A percentile compares a stretch with the other conserved stretches of the same genome.
Evolutionary conservation across 1,140 invertebrate genomes (phyloP).

Genomic region (Globodera rostochiensis): DNA sequence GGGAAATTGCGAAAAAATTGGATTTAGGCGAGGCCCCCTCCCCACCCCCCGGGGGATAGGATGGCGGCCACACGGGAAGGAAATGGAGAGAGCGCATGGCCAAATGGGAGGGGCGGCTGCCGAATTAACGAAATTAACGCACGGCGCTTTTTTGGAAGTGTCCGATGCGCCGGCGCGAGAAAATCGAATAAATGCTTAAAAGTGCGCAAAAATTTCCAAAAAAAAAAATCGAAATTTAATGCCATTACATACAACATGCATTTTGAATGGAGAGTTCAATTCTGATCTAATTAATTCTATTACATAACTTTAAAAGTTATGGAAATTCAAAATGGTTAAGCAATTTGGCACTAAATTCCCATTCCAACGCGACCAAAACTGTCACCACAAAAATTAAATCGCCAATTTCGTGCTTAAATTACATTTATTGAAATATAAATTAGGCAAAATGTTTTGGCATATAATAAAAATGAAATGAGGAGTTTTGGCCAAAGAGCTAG

Average conservation of each 20-base stretch:
- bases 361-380: too few relatives aligned
- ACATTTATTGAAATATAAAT: not conserved
- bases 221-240: too few relatives aligned
- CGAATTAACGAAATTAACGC: conserved; percentile 21
- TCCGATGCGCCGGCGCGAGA: not conserved
- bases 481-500: not conserved
- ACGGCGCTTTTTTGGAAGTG: conserved; percentile 6
- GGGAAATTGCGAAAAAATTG: conserved; percentile 11
- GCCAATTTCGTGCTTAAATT: too few relatives aligned
- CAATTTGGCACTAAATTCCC: too few relatives aligned
- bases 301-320: too few relatives aligned
- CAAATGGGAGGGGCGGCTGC: not conserved
- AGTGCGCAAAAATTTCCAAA: too few relatives aligned
- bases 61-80: not conserved
- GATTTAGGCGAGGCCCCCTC: not conserved
- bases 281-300: too few relatives aligned
- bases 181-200: not conserved
- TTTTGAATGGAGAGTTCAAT: too few relatives aligned
- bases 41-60: too few relatives aligned
- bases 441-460: not conserved
- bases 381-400: too few relatives aligned
- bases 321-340: too few relatives aligned
- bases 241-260: too few relatives aligned
- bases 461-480: not conserved
- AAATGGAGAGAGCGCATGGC: not conserved